Conservation (phyloP, 92 coral and sea anemone species). For the Palythoa grandiflora region DNA sequence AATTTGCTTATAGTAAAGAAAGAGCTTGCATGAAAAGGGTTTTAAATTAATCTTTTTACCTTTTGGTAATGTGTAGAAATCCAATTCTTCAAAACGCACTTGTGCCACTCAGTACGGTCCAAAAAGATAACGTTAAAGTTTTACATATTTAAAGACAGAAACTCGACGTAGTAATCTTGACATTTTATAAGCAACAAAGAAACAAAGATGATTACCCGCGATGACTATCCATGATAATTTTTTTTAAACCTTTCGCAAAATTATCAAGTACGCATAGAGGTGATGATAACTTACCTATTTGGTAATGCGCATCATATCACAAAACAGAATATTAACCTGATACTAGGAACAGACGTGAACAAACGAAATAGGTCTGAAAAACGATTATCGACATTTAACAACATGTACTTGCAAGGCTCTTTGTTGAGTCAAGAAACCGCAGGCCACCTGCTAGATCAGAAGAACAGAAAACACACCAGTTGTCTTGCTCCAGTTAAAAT, state of each 20-base stretch:
- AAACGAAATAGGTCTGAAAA: background rate
- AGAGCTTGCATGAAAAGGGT: too few species aligned
- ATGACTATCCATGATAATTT: background rate
- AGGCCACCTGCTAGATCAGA: background rate
- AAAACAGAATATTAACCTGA: background rate
- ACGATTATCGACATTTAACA: background rate
- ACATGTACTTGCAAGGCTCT: slow-evolving; percentile 6
- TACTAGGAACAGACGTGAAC: background rate
- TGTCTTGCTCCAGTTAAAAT: background rate
- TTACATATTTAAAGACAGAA: too few species aligned
- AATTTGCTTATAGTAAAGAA: too few species aligned
- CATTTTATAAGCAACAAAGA: too few species aligned
- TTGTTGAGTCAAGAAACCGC: background rate
- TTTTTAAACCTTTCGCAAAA: too few species aligned
- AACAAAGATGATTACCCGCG: background rate
- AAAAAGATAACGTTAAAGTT: too few species aligned
- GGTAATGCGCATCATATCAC: background rate
- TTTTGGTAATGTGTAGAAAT: too few species aligned
- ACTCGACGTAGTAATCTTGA: background rate
- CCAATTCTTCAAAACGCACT: too few species aligned
- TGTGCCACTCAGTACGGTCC: too few species aligned
- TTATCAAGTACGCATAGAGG: background rate
- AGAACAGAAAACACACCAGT: background rate
- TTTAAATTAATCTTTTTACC: too few species aligned
- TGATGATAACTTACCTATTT: background rate